phyloP scores from a whole-genome alignment of 2,113 vertebrate genomes.

The Tor tambroides region DNA sequence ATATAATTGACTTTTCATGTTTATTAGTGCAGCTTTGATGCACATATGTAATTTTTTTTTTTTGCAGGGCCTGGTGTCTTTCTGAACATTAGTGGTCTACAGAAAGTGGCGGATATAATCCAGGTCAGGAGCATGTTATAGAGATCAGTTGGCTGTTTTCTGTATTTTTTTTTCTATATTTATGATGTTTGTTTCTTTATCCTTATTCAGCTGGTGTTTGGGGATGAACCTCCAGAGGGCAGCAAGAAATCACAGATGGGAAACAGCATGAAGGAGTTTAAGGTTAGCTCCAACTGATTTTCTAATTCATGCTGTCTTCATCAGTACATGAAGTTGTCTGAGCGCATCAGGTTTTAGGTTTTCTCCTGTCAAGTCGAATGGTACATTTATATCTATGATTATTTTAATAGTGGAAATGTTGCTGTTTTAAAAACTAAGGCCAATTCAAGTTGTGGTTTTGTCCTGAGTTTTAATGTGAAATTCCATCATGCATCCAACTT shows the following conservation, averaged over 20 bases:
- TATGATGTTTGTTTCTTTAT: neutral
- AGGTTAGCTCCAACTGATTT: constrained; percentile 74
- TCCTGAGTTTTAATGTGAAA: neutral
- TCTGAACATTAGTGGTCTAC: constrained; percentile 84
- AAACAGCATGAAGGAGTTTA: constrained; percentile 79
- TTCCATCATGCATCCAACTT: too few relatives aligned
- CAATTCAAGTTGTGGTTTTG: neutral
- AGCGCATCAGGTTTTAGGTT: neutral
- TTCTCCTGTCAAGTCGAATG: too few relatives aligned
- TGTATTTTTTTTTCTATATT: neutral
- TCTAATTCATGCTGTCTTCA: neutral
- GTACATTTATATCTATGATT: too few relatives aligned
- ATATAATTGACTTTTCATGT: neutral
- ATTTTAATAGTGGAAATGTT: too few relatives aligned
- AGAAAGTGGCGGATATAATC: constrained; percentile 89
- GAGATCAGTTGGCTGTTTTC: neutral
- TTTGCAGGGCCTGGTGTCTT: constrained; percentile 78
- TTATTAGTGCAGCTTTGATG: neutral
- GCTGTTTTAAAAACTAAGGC: too few relatives aligned
- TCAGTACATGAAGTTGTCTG: neutral
- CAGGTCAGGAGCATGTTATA: constrained; percentile 77
- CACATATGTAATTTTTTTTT: neutral
- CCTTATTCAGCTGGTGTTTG: constrained; percentile 83
- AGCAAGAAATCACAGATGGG: constrained; percentile 36
- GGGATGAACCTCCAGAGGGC: constrained; percentile 71